Conservation (phyloP, 2,888 invertebrate genomes). For the Cosmia pyralina region DNA sequence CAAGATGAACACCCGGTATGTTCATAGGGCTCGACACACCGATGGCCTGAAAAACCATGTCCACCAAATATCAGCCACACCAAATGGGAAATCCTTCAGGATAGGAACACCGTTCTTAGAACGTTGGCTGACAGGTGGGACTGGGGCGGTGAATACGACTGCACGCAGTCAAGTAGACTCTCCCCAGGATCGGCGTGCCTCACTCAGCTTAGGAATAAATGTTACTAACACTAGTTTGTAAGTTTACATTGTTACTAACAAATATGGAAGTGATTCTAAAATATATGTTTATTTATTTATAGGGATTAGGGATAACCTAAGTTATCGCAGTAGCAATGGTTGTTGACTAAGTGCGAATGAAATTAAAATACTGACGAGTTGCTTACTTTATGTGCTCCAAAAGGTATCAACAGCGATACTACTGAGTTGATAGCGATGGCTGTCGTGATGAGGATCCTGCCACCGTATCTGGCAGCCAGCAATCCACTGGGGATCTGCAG, state of each 20-base stretch:
- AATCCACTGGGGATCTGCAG: constrained; percentile 92
- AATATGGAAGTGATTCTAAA: no score
- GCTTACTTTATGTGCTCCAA: constrained; percentile 37
- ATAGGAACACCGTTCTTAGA: neutral
- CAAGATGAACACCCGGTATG: no score
- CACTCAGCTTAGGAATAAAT: no score
- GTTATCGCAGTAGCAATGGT: neutral
- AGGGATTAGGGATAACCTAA: neutral
- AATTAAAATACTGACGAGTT: neutral
- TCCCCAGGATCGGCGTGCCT: no score
- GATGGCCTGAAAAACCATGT: no score
- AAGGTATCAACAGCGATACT: constrained; percentile 25
- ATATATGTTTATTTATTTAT: no score
- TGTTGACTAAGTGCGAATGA: neutral
- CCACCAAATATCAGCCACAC: neutral
- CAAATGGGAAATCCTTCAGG: neutral
- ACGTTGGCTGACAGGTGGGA: no score
- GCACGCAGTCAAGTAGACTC: no score
- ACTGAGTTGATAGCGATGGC: constrained; percentile 62
- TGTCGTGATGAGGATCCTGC: constrained; percentile 88
- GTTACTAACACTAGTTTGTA: no score
- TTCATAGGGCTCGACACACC: no score
- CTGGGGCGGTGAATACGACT: no score
- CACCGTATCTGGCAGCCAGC: constrained; percentile 92
- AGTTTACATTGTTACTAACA: no score